Evolutionary conservation across 2,797 vertebrate species (phyloP), one percentile per base, ranked within the genome.

Genomic region (Smutsia gigantea): DNA sequence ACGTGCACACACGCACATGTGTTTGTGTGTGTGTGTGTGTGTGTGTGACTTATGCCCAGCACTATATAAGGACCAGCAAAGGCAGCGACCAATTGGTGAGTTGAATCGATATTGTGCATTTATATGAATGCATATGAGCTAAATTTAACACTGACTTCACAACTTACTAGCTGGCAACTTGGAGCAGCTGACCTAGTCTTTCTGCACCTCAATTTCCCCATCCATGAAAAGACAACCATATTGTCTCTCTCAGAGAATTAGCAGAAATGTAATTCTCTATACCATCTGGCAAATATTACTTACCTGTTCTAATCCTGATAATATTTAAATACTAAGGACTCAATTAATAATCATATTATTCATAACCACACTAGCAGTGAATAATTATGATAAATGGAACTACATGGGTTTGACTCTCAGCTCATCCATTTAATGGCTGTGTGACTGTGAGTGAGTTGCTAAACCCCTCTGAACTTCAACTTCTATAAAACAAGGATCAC

Each of bases 1-100:
- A 10, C 0, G 21, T 46, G 64, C 37, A 34, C 7, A 2, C n/a
- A 0, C 9, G 14, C 25, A 51, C 14, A 17, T n/a, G 49, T 5
- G 17, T 31, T 6, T 17, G 29, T 0, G 1, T 46, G 21, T 31
- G 10, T 31, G 37, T 31, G 37, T 27, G 9, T 12, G 29, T 71
- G n/a, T 49, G 31, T 46, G 66, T n/a, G 51, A n/a, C 71, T 19
- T 51, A 27, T 0, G 5, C 31, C 31, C 39, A 25, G 49, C 3
- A 7, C 74, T 13, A 1, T 5, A 25, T 19, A 59, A 29, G 25
- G 64, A 53, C 15, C 64, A 72, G 53, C 74, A 19, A 34, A 27
- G 69, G 27, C 21, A 4, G 39, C 17, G 53, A 8, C 4, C 10
- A 14, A 2, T 7, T 31, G 72, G 19, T 49, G 63, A 23, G 11